A percentile compares a stretch with the other conserved stretches of the same genome.
Evolutionary conservation across 2,797 vertebrate genomes (phyloP).

Genomic region (Typhlichthys subterraneus): DNA sequence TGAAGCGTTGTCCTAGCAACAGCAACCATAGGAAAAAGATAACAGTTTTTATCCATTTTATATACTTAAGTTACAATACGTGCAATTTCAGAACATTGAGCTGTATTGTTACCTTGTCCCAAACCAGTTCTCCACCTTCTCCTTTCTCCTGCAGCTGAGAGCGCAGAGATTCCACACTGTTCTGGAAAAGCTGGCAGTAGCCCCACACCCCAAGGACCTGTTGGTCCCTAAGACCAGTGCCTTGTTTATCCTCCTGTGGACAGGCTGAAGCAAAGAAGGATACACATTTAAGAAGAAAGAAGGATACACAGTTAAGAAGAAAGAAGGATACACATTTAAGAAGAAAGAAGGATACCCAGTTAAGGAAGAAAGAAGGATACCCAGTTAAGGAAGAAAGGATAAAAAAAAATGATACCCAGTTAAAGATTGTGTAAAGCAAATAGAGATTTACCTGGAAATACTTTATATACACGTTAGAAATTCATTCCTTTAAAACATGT

Average conservation of each 20-base stretch:
- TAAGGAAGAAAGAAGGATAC: slow-evolving; percentile 5
- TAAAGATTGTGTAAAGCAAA: neutral
- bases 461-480: no score
- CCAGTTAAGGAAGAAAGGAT: neutral
- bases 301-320: slow-evolving; percentile 6
- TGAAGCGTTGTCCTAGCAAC: slow-evolving; percentile 88
- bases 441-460: no score
- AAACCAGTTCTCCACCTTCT: slow-evolving; percentile 88
- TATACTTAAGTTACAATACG: no score
- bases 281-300: neutral
- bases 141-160: slow-evolving; percentile 87
- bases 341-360: neutral
- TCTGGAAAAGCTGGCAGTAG: slow-evolving; percentile 86
- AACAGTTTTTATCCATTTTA: no score
- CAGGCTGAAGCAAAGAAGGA: slow-evolving; percentile 39
- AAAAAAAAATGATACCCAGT: no score
- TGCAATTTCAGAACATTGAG: no score
- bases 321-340: neutral
- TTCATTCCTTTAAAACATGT: no score
- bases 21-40: neutral
- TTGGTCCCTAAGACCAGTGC: slow-evolving; percentile 89
- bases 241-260: slow-evolving; percentile 78
- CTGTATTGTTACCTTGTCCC: slow-evolving; percentile 88
- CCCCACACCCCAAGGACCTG: slow-evolving; percentile 90
- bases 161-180: slow-evolving; percentile 89